These are phyloP conservation scores for Thymelicus sylvestris DNA, from an alignment of 2,888 invertebrate genomes.

Conservation along the genomic window DNA sequence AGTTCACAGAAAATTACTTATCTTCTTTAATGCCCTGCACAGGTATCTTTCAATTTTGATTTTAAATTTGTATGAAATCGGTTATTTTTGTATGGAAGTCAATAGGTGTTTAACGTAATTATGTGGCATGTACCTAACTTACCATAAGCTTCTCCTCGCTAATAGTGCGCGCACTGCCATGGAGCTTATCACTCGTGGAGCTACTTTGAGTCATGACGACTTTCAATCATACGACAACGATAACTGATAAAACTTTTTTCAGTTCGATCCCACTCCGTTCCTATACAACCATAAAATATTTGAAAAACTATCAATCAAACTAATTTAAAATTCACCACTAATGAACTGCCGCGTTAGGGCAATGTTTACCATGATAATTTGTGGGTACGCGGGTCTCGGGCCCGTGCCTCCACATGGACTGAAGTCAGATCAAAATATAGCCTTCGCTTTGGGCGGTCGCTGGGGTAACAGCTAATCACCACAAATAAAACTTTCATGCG, in stretches of 20 bases:
- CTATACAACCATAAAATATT: constrained; percentile 9
- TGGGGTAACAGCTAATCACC: constrained; percentile 76
- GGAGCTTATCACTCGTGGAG: constrained; percentile 65
- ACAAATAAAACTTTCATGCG: constrained; percentile 77
- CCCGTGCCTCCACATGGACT: constrained; percentile 71
- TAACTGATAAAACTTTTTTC: constrained; percentile 23
- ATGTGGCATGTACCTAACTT: constrained; percentile 35
- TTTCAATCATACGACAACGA: constrained; percentile 28
- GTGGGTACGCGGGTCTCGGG: constrained; percentile 53
- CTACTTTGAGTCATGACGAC: constrained; percentile 77
- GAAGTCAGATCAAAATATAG: constrained; percentile 70
- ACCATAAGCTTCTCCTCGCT: constrained; percentile 81
- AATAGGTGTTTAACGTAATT: too few species aligned
- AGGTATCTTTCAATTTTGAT: too few species aligned
- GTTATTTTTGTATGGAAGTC: too few species aligned
- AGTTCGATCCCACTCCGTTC: constrained; percentile 5
- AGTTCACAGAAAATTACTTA: too few species aligned
- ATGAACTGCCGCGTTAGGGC: constrained; percentile 32
- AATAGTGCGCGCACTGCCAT: constrained; percentile 65
- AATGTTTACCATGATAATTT: constrained; percentile 46
- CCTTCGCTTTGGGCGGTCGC: constrained; percentile 70
- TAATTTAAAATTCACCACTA: constrained; percentile 36
- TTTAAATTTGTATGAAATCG: too few species aligned
- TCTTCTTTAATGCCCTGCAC: too few species aligned
- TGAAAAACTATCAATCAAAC: constrained; percentile 42